Base-by-base conservation (phyloP, 2,113 vertebrate genomes). In the Numenius arquata region DNA sequence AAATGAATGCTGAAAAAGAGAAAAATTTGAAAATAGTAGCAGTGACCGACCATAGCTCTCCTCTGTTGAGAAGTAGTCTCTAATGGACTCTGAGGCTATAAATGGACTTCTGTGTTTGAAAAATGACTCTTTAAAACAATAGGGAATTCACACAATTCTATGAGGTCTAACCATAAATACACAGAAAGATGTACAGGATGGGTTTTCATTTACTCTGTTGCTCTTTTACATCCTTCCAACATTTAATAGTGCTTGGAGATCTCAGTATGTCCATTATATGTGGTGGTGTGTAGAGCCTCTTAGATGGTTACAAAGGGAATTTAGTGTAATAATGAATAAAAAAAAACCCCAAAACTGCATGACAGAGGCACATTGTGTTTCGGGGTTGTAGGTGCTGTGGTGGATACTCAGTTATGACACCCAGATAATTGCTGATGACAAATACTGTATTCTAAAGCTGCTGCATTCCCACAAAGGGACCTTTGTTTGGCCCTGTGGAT, bases 1-100 rank as follows among this genome's bases (percentile, higher is more conserved):
- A 91, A 85, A 90, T 76, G 58, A 96, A 93, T 43, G 58, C 23
- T 92, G 84, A 79, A 91, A 94, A 84, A 58, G 56, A 73, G 36
- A 86, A 92, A 52, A 36, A 22, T 56, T 76, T 92, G 20, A 34
- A 95, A 93, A 89, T 65, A 71, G 93, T 90, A 88, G 81, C 81
- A 93, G 68, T 40, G 38, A 85, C 59, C 10, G 4, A 55, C 70
- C 14, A 41, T 52, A 72, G n/a, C 90, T 86, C 25, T 94, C 12
- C 50, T 79, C 50, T 94, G 34, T 82, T 92, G 72, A 78, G 65
- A 53, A 88, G 30, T 12, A 38, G 45, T 58, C 47, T 43, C 27
- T 89, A 90, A 84, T 65, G 63, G 43, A 58, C 53, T 25, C 77
- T 48, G 40, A 36, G 66, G 43, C 20, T 68, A 75, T 85, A 91